These are phyloP conservation scores for Cepphus grylle DNA, from an alignment of 2,113 vertebrate genomes.

Conservation along the genomic window DNA sequence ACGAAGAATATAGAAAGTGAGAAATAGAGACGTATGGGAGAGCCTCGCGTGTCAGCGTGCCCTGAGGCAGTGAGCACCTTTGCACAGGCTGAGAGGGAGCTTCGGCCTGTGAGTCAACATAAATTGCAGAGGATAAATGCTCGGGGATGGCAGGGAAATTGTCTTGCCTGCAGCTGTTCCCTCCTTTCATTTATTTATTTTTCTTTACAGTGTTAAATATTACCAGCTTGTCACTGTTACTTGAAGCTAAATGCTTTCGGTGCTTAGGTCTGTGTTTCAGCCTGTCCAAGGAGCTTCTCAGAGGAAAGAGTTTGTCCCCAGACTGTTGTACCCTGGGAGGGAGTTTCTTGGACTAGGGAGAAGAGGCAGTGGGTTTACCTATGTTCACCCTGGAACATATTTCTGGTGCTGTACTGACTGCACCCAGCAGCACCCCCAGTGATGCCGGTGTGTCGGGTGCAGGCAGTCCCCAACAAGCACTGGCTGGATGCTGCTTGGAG, in stretches of 20 bases:
- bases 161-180: constrained; percentile 26
- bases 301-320: neutral
- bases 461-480: fast-evolving
- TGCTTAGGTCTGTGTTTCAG: neutral
- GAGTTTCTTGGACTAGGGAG: neutral
- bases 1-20: neutral
- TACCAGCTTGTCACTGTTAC: neutral
- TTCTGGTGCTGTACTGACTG: neutral
- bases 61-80: constrained; percentile 32
- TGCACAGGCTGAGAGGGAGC: neutral
- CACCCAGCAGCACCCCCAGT: neutral
- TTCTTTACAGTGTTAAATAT: constrained; percentile 24
- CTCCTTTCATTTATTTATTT: constrained; percentile 36
- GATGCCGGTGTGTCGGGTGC: neutral
- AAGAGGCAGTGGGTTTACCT: neutral
- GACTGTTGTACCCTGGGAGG: neutral
- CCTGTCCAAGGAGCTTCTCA: neutral
- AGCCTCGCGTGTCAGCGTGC: neutral
- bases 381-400: neutral
- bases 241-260: neutral
- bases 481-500: neutral
- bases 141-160: constrained; percentile 24
- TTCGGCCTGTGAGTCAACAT: neutral
- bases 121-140: constrained; percentile 31
- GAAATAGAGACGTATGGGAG: neutral